Base-by-base conservation (phyloP, 2,888 invertebrate genomes). In the Rosalia funebris region DNA sequence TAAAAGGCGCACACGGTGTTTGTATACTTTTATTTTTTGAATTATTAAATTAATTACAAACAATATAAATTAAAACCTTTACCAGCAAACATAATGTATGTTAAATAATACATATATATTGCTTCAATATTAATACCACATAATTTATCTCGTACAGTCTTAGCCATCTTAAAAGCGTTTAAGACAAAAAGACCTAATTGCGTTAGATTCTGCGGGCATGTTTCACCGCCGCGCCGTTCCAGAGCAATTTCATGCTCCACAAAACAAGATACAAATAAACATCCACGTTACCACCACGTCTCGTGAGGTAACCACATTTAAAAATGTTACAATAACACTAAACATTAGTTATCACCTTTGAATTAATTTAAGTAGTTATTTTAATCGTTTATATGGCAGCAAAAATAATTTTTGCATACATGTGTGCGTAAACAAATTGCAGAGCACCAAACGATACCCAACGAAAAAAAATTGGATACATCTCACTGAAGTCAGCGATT, bases 51-150 rank as follows among this genome's bases (percentile, higher is more conserved):
- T 12, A 41, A 44, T 44, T 44, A 44, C 44, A 53, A 44, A 44
- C 44, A 44, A 44, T 44, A 44, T 39, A 36, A 48, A 36, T 36
- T 25, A 50, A 57, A 69, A 68, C 74, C 71, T 68, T 69, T 72
- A 71, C 75, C 74, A 74, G 73, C 75, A 75, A 75, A 74, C 71
- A 72, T 70, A 69, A 71, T 75, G 73, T 73, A 74, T 75, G 69
- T 73, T 72, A 70, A 68, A 63, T 50, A 71, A 75, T 74, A 75
- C 74, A 75, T 65, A 68, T 71, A 66, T 73, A 74, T 75, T 75
- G 75, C 75, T 73, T 34, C 72, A 65, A 58, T 64, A 64, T 66
- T 68, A 65, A 65, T 71, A 62, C 58, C 45, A 56, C 65, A 57
- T 62, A 63, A 60, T 60, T 63, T 60, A 53, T 34, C 34, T 11